Evolutionary conservation across 1,140 invertebrate genomes (phyloP), one percentile per base, ranked within the genome.

Genomic region (Choristoneura fumiferana): DNA sequence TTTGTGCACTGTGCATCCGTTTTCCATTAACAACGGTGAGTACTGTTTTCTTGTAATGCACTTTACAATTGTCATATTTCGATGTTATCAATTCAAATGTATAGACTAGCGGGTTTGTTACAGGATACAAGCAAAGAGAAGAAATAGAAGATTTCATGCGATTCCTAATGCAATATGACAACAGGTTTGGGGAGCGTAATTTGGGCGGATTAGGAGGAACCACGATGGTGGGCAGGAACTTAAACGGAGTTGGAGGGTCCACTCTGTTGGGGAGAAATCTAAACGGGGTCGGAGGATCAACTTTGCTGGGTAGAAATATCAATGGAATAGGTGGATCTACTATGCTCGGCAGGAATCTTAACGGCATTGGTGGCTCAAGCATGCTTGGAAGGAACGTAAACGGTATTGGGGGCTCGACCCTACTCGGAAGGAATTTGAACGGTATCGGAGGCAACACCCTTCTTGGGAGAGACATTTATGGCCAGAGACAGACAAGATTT

Each of bases 401-500:
- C 53, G 58, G 61, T 8, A 54, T 67, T 22, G 62, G 67, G n/a
- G 60, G 60, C 0, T 38, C 34, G 1, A 15, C 53, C 33, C 39
- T 69, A 2, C 33, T 69, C 0, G 63, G 57, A 12, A 76, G 76
- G 49, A 79, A 81, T 61, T 37, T 84, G 3, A 67, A 81, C 52
- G 66, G 71, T 45, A 67, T 82, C 15, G 78, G 77, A 17, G 74
- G 73, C 34, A 60, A 67, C 8, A 56, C 64, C 29, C 60, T 81
- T n/a, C 33, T 74, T 4, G 71, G 68, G 10, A 69, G 81, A 61
- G 76, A 76, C 53, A 8, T 73, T 10, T 73, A 78, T 58, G 67
- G 67, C 43, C 61, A 12, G 80, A 90, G 40, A 86, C 81, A 8
- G 74, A 78, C 29, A 63, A 74, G 89, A 67, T 89, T 87, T 64